Base-by-base conservation (phyloP, 2,888 invertebrate species). In the Tethea ocularis region DNA sequence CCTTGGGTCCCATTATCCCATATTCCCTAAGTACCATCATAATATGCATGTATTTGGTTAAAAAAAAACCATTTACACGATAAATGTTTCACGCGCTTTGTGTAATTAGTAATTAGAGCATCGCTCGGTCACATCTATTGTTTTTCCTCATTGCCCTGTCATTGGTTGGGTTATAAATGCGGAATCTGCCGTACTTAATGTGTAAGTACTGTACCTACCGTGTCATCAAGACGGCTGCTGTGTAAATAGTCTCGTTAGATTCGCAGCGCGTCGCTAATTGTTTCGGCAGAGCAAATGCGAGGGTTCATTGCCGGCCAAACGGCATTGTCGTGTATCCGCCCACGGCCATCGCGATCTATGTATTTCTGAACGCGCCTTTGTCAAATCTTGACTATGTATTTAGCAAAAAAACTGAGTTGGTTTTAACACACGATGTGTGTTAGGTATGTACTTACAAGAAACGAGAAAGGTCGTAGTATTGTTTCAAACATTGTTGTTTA, bases 231-330 rank as follows among this genome's bases (percentile, higher is more conserved):
- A 68, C 61, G 63, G 66, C 72, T 67, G 64, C 73, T 75, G 73
- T 75, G 79, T 76, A 79, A 81, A 80, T 79, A 81, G 71, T 75
- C 70, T 80, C 71, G 77, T 83, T 84, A 78, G 78, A 80, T 86
- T 87, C 80, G 82, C 86, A 82, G 64, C 80, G 81, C 79, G 77
- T 73, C 74, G 87, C 86, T 91, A 91, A 91, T 91, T 89, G 88
- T 89, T 91, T 88, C 85, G 82, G 84, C 88, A 88, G 88, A 86
- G 84, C 83, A 86, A 88, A 88, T 88, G 88, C 83, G 83, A 88
- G 87, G 84, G 91, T 91, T 91, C 91, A 91, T 86, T 91, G 91
- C 82, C 91, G 88, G 88, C 64, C 88, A 84, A 80, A 73, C 78
- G 82, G 75, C 84, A 81, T 84, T 83, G 86, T 84, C 77, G 77